Evolutionary conservation across 2,888 invertebrate species (phyloP), one percentile per base, ranked within the genome.

Genomic region (Odontothrips loti): DNA sequence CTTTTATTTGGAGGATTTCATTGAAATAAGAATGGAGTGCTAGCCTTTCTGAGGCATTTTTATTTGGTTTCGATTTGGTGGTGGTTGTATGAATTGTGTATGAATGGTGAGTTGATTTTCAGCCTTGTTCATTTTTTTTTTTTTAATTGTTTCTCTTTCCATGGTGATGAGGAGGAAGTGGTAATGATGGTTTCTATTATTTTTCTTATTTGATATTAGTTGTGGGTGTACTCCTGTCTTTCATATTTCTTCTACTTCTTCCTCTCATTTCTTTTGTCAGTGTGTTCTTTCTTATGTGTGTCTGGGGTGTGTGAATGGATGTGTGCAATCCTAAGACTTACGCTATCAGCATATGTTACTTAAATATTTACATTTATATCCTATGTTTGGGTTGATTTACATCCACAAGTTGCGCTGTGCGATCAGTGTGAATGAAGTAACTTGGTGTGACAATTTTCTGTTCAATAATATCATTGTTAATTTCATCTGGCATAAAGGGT

Each of bases 1-100:
- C 15, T 17, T 17, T 17, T n/a, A 58, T 58, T 17, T 58, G 17
- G 20, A 58, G 58, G 58, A 58, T 43, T 43, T 4, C 34, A 43
- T 43, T 43, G 34, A 43, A 43, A 43, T 43, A 43, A 43, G 34
- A 6, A 4, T 43, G 34, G 34, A 43, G 34, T 43, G 34, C 34
- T 43, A 43, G 34, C 34, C 34, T 43, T 43, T 43, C 2, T 43
- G 2, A 4, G 34, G 34, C 20, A 58, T 15, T 20, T 58, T 15
- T 58, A 58, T 58, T 9, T 58, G 15, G 12, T 15, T n/a, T n/a
- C 23, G 68, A 10, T 23, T 6, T 11, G 68, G 23, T 75, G 68
- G 23, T 75, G 68, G 23, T 75, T 75, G 68, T 75, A 27, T 75
- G 68, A 75, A 75, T 12, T 27, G n/a, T 27, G 68, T 75, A 27